Evolutionary conservation across 2,113 vertebrate species (phyloP).

Genomic region (Chelonoidis abingdonii): DNA sequence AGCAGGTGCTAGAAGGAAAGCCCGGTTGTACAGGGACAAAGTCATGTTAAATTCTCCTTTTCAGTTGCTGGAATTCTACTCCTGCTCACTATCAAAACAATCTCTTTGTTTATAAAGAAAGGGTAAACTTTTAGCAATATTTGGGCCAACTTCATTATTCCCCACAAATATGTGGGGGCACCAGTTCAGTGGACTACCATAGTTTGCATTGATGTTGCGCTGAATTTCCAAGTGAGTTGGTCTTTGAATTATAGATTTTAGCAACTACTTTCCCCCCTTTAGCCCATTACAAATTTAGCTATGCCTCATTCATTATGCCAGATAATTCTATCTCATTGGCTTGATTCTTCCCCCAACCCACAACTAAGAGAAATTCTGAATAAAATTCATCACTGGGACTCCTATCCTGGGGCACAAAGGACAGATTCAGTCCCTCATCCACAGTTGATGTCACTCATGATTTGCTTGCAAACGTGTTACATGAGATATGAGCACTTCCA

Average conservation of each 20-base stretch:
- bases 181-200: not conserved
- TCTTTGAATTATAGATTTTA: not conserved
- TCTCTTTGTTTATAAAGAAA: not conserved
- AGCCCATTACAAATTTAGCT: fast-evolving
- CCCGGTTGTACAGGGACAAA: not conserved
- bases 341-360: fast-evolving
- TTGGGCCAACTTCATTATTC: not conserved
- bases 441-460: not conserved
- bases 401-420: fast-evolving
- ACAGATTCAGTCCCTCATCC: not conserved
- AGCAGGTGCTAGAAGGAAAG: not conserved
- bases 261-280: not conserved
- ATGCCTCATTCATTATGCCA: not conserved
- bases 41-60: not conserved
- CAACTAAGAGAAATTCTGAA: not conserved
- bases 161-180: not conserved
- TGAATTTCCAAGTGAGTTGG: fast-evolving
- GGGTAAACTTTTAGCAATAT: not conserved
- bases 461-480: not conserved
- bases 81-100: not conserved
- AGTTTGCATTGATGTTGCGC: not conserved
- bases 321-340: not conserved
- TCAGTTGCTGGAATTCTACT: not conserved
- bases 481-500: not conserved
- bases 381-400: not conserved